phyloP scores from a whole-genome alignment of 1,140 invertebrate genomes.

The fruit fly (Drosophila melanogaster) region Release_6_plus_ISO1_MT NT_033779.5:7655001-7655500 shows the following conservation, averaged over 20 bases:
- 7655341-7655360: conserved; percentile 24
- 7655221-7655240: conserved; percentile 80
- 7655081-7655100: conserved; percentile 85
- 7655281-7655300: conserved; percentile 28
- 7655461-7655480: conserved; percentile 5
- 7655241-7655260: conserved; percentile 49
- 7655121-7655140: conserved; percentile 87
- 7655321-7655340: conserved; percentile 39
- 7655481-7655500: conserved; percentile 42
- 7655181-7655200: conserved; percentile 85
- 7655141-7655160: conserved; percentile 87
- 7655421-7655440: conserved; percentile 38
- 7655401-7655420: conserved; percentile 19
- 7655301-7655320: conserved; percentile 29
- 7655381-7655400: conserved; percentile 5
- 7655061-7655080: conserved; percentile 84
- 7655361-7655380: conserved; percentile 30
- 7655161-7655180: conserved; percentile 85
- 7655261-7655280: conserved; percentile 43
- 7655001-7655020: conserved; percentile 36
- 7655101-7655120: conserved; percentile 87
- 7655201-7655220: conserved; percentile 87
- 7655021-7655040: conserved; percentile 42
- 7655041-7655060: conserved; percentile 83
- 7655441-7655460: conserved; percentile 5